Evolutionary conservation across 2,797 vertebrate genomes (phyloP), one percentile per base, ranked within the genome.

Genomic region (Champsocephalus esox): DNA sequence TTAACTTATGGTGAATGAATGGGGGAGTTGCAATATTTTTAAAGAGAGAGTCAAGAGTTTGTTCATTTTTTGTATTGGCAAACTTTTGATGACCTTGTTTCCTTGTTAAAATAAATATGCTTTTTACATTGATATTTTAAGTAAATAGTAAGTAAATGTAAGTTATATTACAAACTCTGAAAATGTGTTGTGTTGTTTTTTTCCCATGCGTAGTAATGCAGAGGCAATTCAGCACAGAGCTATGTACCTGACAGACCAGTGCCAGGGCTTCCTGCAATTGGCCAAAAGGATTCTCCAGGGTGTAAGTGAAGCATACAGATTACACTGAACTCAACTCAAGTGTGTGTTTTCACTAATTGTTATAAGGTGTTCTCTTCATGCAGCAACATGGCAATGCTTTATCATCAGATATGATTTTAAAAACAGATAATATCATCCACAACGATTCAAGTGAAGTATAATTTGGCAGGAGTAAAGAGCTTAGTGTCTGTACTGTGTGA

Each of bases 281-380:
- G 90, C 89, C 0, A 85, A 88, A 4, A 13, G 46, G 34, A 70
- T 91, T 34, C 17, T 92, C 10, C 77, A 83, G n/a, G 2, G 0
- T 43, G 95, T 95, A 82, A 92, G 95, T 87, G 9, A 24, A 38
- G n/a, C 49, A 57, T n/a, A 13, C 12, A 28, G 3, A 49, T 70
- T 13, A 62, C 0, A 32, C 41, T 5, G 1, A 55, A 34, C 21
- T 64, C 4, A 74, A 61, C 11, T 50, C 13, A 50, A 45, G 12
- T 68, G 19, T 64, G 54, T 54, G 3, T 16, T 28, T 55, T 46
- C 12, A 52, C 17, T 19, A 9, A 19, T 14, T n/a, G 14, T 50
- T 73, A 4, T 11, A 28, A 2, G 12, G 10, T 38, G 63, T 34
- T 61, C 17, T 34, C 38, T 24, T 51, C 43, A 16, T 5, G 10